Evolutionary conservation across 2,888 invertebrate species (phyloP), one percentile per base, ranked within the genome.

Genomic region (Gastrophysa polygoni): DNA sequence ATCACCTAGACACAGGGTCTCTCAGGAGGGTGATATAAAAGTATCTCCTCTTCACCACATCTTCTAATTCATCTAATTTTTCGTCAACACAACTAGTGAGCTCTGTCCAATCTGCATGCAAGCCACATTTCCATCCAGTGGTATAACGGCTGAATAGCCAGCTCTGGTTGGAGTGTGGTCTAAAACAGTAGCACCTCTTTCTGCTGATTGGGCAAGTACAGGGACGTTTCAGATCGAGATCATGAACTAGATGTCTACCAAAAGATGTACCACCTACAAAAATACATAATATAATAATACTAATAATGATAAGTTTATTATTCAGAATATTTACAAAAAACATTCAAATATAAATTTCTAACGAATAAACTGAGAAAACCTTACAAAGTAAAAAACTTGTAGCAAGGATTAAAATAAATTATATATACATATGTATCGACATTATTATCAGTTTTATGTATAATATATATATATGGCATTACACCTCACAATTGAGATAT

Each of bases 91-190:
- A 97, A 72, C 87, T 87, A 8, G 94, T 95, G 70, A 99, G 82
- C 84, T 99, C 98, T 1, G 98, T 98, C 92, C 96, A 98, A 84
- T 98, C 98, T 21, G 98, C 96, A 80, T 98, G 98, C 49, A 99
- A 86, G 56, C 99, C 99, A 82, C 99, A 99, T 78, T 93, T 93
- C 97, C 97, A 97, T 71, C 97, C 97, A 21, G 96, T 97, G 54
- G 96, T 96, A 83, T 96, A 97, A 77, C 97, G 88, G 79, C 96
- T 96, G 83, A 99, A 98, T 71, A 99, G 86, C 98, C 98, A 99
- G 82, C 93, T 93, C 85, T 95, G 95, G 81, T 93, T 93, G 78
- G 92, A 90, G 84, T 92, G 92, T 71, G 95, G 94, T 77, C 94
- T 89, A 85, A 93, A 94, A 84, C 95, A 95, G 82, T 92, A 93